Evolutionary conservation across 1,140 invertebrate species (phyloP), one percentile per base, ranked within the genome.

Genomic region (Hestina assimilis): DNA sequence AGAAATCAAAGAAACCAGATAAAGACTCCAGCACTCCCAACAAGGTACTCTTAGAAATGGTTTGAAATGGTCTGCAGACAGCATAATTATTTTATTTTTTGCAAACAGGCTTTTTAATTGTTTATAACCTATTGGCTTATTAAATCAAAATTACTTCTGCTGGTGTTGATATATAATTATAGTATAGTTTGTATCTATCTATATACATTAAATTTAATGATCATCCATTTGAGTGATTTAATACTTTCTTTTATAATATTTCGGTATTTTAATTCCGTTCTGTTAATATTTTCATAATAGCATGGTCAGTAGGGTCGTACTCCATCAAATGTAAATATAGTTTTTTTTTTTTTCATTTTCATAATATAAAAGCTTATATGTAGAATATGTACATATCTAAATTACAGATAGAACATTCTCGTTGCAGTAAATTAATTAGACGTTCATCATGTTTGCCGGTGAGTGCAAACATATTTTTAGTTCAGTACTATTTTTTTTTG

Each of bases 1-100:
- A 88, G 84, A 88, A 86, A 84, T 88, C 84, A 83, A 88, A 88
- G 83, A 88, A 86, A 85, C 76, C 76, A 67, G 84, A 88, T 72
- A 87, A 87, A 86, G 81, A 86, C 51, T 77, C 75, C 81, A 69
- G 83, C 70, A 79, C 84, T 38, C 83, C 83, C 66, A 86, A 80
- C 66, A 86, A 88, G 84, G 83, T 88, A 88, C 70, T 72, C 59
- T 70, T 68, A 64, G 33, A 69, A 60, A 72, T 72, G 71, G 56
- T 43, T 52, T 58, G 31, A 38, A 41, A 20, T 15, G 8, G 15
- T 38, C 21, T 45, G 38, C 40, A 51, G n/a, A n/a, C n/a, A n/a
- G n/a, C n/a, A 48, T 17, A 35, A 50, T 21, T 43, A 31, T 24
- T 63, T 68, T 62, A 55, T 55, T 63, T 68, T 62, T 66, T 57